phyloP scores from a whole-genome alignment of 2,113 vertebrate genomes.

The Suncus etruscus region DNA sequence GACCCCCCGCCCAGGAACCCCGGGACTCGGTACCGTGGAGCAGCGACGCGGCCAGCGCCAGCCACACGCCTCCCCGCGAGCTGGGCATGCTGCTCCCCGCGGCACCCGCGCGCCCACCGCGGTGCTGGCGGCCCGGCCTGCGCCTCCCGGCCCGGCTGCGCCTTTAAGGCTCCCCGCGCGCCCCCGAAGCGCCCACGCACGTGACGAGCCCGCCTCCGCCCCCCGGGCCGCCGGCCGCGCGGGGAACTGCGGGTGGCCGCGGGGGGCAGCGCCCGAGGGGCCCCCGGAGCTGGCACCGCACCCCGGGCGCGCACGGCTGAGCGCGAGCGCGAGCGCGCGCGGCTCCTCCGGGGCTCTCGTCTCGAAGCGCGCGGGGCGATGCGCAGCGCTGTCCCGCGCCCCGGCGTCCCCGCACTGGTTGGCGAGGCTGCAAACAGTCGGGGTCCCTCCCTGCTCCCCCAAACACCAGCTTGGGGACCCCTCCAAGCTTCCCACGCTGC shows the following conservation, averaged over 20 bases:
- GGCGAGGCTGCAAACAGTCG: too few relatives aligned
- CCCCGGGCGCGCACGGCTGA: neutral
- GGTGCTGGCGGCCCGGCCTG: constrained; percentile 40
- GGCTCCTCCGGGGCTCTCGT: too few relatives aligned
- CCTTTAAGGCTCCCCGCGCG: constrained; percentile 69
- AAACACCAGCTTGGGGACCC: too few relatives aligned
- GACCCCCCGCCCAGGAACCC: neutral
- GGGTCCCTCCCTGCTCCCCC: too few relatives aligned
- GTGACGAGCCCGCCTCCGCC: constrained; percentile 67
- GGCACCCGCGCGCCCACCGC: neutral
- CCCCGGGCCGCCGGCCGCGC: neutral
- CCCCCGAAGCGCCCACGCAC: constrained; percentile 68
- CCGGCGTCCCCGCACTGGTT: neutral
- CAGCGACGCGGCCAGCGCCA: constrained; percentile 83
- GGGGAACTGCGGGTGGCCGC: neutral
- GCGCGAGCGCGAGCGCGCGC: neutral
- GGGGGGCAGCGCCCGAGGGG: neutral
- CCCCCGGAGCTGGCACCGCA: constrained; percentile 53
- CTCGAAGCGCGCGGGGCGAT: too few relatives aligned
- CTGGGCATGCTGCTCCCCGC: constrained; percentile 80
- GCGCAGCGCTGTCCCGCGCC: neutral
- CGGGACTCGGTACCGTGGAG: constrained; percentile 83
- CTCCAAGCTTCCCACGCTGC: too few relatives aligned
- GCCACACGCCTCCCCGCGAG: constrained; percentile 79
- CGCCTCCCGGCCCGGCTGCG: neutral